Base-by-base conservation (phyloP, 2,797 vertebrate species). In the Discoglossus pictus region DNA sequence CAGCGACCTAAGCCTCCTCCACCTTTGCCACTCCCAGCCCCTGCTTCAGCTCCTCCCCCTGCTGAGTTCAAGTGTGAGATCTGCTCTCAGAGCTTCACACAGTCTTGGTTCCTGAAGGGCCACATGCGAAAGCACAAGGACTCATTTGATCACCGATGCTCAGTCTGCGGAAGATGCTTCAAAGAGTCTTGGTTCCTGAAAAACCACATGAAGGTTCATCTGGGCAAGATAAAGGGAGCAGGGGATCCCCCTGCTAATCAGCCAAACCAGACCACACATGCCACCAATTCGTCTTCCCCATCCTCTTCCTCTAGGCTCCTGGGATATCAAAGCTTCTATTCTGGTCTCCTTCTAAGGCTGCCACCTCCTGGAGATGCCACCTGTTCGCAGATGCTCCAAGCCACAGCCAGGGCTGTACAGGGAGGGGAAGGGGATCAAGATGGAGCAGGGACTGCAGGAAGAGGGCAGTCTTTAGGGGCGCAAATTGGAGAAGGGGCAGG, bases 101-200 rank as follows among this genome's bases (percentile, higher is more conserved):
- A 96, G 84, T 95, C 94, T 42, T 96, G 94, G 94, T 97, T 97
- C 77, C 86, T 97, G 39, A 97, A 97, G 79, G 94, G 94, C 74
- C 94, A 97, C 75, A 97, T 97, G 94, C 89, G 94, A 61, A 97
- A 97, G 80, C 94, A 97, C 87, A 97, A 96, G 82, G 92, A 93
- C 76, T 97, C 94, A 48, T 88, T 97, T 73, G 94, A 97, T 82
- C 94, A 97, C 65, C 93, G 94, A 77, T 97, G 94, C 80, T 93
- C 93, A 55, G 93, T 96, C 34, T 97, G 94, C 27, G 94, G 94
- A 52, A 93, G 94, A 60, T 93, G 94, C 75, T 97, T 97, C 81
- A 97, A 97, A 79, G 94, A 97, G 79, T 93, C 94, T 34, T 97
- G 94, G 94, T 97, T 97, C 82, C 90, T 97, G 42, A 97, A 97